phyloP scores from a whole-genome alignment of 2,113 vertebrate genomes.

The Bombycilla garrulus region DNA sequence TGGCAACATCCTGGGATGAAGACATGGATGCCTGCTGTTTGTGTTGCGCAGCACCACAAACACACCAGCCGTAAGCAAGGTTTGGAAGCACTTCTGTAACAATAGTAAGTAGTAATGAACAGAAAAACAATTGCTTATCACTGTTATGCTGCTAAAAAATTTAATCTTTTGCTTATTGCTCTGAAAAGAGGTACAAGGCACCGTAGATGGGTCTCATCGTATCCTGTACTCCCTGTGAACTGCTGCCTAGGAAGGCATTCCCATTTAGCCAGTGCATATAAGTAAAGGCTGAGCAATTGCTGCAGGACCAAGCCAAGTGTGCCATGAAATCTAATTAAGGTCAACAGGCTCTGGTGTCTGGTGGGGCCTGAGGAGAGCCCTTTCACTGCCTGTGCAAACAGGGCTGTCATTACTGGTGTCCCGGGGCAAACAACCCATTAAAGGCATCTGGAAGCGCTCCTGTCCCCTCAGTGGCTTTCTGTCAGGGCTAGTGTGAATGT shows the following conservation, averaged over 20 bases:
- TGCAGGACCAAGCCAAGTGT: neutral
- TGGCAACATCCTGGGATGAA: neutral
- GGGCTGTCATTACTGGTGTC: neutral
- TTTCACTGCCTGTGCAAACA: neutral
- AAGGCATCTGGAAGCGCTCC: neutral
- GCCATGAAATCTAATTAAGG: conserved; percentile 49
- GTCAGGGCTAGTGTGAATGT: conserved; percentile 18
- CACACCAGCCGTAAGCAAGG: neutral
- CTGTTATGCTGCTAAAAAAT: neutral
- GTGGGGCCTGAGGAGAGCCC: neutral
- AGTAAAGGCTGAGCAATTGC: conserved; percentile 2
- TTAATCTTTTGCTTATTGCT: neutral
- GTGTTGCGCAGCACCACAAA: neutral
- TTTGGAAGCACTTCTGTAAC: neutral
- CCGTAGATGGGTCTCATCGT: neutral
- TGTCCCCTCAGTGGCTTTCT: neutral
- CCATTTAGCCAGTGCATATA: neutral
- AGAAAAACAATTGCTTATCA: neutral
- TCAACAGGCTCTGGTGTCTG: neutral
- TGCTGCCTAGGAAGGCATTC: neutral
- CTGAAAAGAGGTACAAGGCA: neutral
- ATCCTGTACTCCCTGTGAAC: neutral
- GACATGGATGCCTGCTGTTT: neutral
- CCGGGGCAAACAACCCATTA: neutral
- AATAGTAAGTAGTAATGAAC: neutral